Base-by-base conservation (phyloP, 1,140 invertebrate genomes). In the Drosophila murphyi region DNA sequence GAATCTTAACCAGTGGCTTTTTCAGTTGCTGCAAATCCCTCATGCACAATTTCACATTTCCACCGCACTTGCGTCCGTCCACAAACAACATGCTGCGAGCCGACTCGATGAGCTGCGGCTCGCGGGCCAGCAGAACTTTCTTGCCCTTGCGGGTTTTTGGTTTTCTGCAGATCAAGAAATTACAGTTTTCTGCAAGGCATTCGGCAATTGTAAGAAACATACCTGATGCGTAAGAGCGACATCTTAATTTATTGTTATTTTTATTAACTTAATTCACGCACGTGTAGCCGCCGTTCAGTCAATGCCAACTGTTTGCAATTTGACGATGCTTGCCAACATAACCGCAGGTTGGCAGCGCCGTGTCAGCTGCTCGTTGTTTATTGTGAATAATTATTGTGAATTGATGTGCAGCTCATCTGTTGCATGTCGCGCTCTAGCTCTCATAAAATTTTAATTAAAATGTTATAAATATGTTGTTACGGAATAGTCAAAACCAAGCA, bases 21-120 rank as follows among this genome's bases (percentile, higher is more conserved):
- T 98, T 98, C 10, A 99, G 92, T 76, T 95, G 93, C 82, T 96
- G 97, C 93, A 99, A 92, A 94, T 99, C 97, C 94, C 98, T 98
- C 81, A 99, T 92, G 56, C 96, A 95, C 71, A 95, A 94, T 48
- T 95, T 94, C 0, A 96, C 94, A 57, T 94, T 94, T 54, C 97
- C 95, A 39, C 96, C 98, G 2, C 97, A 96, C 85, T 97, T 98
- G 1, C 95, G 94, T 45, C 98, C 98, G 93, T 96, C 96, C 20
- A 99, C 93, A 90, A 98, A 97, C 59, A 99, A 92, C 47, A 96
- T 94, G 89, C 95, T 95, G 90, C 99, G 99, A 2, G 95, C 93
- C 91, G 97, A 96, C 95, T 99, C 98, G 76, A 97, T 94, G 4
- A 98, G 91, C 93, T 99, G 97, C 0, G 98, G 96, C 88, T 97